Base-by-base conservation (phyloP, 2,797 vertebrate species). In the Ctenochaetus hawaiiensis region DNA sequence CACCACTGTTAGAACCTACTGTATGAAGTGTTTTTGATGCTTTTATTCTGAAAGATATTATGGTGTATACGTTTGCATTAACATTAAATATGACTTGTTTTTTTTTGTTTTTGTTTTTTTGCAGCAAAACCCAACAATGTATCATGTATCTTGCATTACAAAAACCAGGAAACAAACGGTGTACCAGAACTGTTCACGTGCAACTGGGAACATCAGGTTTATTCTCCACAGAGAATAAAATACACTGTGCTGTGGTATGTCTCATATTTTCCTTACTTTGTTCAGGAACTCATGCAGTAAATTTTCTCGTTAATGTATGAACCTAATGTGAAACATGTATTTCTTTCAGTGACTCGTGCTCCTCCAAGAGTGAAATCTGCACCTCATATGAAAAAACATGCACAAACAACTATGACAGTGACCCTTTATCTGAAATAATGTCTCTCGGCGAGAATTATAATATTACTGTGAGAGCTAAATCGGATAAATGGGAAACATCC, bases 81-180 rank as follows among this genome's bases (percentile, higher is more conserved):
- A 53, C 9, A 56, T 62, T 3, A 37, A 9, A 47, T 58, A 43
- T 56, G 9, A 82, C 6, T 10, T 26, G 44, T 1, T 30, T 57
- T 5, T 13, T 1, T 6, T 58, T 0, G 2, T 49, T 52, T 26
- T 45, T 56, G 66, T 72, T 9, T 44, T 2, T 56, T 18, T 2
- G 41, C 78, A 94, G 93, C 80, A 23, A 92, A 87, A 87, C 93
- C 91, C 56, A 77, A 22, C 13, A 84, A 84, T 0, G 44, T 94
- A 47, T 82, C 82, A 4, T 94, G 93, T 60, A 2, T 81, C 7
- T 68, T 75, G 1, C 20, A 82, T 53, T 53, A 56, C 45, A 0
- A 8, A 2, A 2, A 30, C 1, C 17, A 20, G 41, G 0, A 1
- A 0, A 0, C 0, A 0, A 1, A 0, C 0, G 45, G 39, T 10